These are phyloP conservation scores for Coluber constrictor DNA, from an alignment of 2,797 vertebrate genomes.

Conservation along the genomic window DNA sequence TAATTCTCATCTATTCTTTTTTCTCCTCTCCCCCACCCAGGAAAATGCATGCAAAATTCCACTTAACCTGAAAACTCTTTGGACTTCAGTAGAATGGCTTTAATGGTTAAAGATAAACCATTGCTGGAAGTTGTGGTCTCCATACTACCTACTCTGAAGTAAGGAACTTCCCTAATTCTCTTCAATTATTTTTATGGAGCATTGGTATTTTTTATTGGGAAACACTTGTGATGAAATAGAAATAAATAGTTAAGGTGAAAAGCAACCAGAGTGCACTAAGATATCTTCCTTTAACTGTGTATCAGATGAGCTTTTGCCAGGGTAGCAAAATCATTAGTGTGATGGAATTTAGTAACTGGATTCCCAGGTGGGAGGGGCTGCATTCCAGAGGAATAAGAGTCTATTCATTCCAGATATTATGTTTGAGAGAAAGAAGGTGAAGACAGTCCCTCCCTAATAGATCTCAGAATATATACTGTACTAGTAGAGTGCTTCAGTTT, in stretches of 20 bases:
- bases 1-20: neutral
- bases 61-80: slow-evolving; percentile 11
- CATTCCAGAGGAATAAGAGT: neutral
- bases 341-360: neutral
- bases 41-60: slow-evolving; percentile 16
- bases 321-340: neutral
- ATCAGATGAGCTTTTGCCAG: slow-evolving; percentile 8
- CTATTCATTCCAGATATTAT: neutral
- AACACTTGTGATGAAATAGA: slow-evolving; percentile 34
- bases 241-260: slow-evolving; percentile 20
- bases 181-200: neutral
- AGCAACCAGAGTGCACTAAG: slow-evolving; percentile 5
- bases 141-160: neutral
- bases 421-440: neutral
- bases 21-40: slow-evolving; percentile 28
- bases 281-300: slow-evolving; percentile 28
- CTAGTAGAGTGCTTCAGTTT: neutral
- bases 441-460: neutral
- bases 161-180: neutral
- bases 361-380: neutral
- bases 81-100: slow-evolving; percentile 11
- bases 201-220: slow-evolving; percentile 34
- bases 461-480: neutral
- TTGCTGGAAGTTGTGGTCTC: neutral
- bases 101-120: slow-evolving; percentile 4